Base-by-base conservation (phyloP, 2,797 vertebrate genomes). In the Myotis vivesi region DNA sequence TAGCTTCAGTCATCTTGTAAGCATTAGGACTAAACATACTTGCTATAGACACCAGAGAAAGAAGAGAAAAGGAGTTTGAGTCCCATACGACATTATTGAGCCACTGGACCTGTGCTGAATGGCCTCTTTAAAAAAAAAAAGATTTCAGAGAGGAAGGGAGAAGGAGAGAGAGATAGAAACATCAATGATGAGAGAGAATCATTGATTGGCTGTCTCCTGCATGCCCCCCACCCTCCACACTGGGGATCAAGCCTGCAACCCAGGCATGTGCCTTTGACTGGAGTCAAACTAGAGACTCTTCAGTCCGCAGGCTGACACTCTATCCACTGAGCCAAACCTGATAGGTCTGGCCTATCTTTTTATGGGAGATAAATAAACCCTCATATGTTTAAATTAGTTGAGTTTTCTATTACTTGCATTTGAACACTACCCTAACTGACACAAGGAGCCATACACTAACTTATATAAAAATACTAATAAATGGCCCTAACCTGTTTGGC, bases 381-480 rank as follows among this genome's bases (percentile, higher is more conserved):
- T 28, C 41, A 62, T 68, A 5, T 82, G 36, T 62, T 66, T 92
- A 94, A 94, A 51, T 83, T 49, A 66, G 25, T 75, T 55, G 81
- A 68, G 25, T 94, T 89, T 93, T 79, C 46, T 95, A 83, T 81
- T 73, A 77, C 25, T 30, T 88, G 38, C n/a, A 73, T 57, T 25
- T 69, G 9, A 81, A 90, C 6, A n/a, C 33, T 75, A 93, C 41
- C 28, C 46, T 66, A 85, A 73, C 20, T 75, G 13, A 76, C 2
- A 49, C 8, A 73, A 95, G n/a, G 59, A 91, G 44, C 51, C 30
- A 71, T n/a, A 75, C 16, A 55, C 64, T 69, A 86, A 91, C 57
- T 51, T 81, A 69, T 53, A 80, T 49, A 68, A 84, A n/a, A 95
- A 76, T 66, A 57, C 5, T 44, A 75, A 92, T 62, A 81, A 90